These are phyloP conservation scores for Callipepla squamata DNA, from an alignment of 2,113 vertebrate species.

Conservation along the genomic window DNA sequence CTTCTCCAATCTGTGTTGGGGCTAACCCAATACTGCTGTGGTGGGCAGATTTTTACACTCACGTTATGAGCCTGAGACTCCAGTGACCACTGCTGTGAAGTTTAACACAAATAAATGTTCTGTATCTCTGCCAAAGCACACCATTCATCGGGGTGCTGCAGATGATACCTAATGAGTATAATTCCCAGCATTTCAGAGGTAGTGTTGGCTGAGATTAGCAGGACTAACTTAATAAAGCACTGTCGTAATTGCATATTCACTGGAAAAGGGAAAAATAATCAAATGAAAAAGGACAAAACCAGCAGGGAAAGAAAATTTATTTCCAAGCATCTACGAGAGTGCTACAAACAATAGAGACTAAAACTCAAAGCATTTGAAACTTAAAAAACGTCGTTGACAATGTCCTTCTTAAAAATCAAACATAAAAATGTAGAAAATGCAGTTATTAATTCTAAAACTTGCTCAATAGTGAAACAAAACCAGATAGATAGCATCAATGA, in stretches of 20 bases:
- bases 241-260: background rate
- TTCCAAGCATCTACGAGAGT: slow-evolving; percentile 75
- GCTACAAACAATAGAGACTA: slow-evolving; percentile 78
- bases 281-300: slow-evolving; percentile 79
- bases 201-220: background rate
- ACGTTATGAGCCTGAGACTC: background rate
- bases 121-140: background rate
- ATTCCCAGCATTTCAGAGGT: slow-evolving; percentile 15
- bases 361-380: slow-evolving; percentile 73
- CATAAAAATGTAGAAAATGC: slow-evolving; percentile 75
- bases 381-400: slow-evolving; percentile 74
- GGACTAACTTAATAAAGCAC: background rate
- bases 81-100: fast-evolving
- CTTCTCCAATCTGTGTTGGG: fast-evolving
- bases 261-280: slow-evolving; percentile 42
- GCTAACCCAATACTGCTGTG: fast-evolving
- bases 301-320: slow-evolving; percentile 81
- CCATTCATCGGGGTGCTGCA: background rate
- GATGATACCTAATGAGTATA: fast-evolving
- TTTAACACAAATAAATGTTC: background rate
- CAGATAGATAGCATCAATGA: slow-evolving; percentile 52
- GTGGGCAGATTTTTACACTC: background rate
- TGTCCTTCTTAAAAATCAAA: slow-evolving; percentile 60
- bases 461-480: slow-evolving; percentile 44
- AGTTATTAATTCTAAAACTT: slow-evolving; percentile 67